Percentiles rank a stretch among this genome's conserved stretches.
Evolutionary conservation across 2,888 invertebrate species (phyloP).

Genomic region (Glyphotaelius pellucidus): DNA sequence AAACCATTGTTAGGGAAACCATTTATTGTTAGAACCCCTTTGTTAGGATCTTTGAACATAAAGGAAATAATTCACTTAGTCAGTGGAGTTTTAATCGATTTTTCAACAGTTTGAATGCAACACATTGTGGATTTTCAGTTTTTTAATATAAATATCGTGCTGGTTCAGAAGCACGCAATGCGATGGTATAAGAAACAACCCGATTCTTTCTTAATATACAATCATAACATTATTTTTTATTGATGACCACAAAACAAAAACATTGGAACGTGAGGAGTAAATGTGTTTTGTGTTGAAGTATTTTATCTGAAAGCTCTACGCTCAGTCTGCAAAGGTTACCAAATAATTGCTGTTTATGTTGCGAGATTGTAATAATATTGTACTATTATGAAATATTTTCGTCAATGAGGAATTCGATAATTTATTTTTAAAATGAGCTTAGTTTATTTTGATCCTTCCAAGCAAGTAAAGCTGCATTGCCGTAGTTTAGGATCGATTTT

Average conservation of each 20-base stretch:
- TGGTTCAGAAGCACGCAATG: not conserved
- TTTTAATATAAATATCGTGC: not conserved
- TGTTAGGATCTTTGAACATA: constrained; percentile 16
- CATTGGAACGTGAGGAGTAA: not conserved
- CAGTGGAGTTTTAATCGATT: constrained; percentile 28
- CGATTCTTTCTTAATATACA: too few species aligned
- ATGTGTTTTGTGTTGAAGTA: not conserved
- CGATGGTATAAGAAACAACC: not conserved
- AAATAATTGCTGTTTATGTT: too few species aligned
- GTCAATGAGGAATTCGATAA: too few species aligned
- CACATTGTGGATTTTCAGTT: not conserved
- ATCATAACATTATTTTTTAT: not conserved
- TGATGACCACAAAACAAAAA: not conserved
- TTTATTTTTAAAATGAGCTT: too few species aligned
- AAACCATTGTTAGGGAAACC: constrained; percentile 25
- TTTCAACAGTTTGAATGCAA: constrained; percentile 2
- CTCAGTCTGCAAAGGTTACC: not conserved
- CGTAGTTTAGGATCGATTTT: not conserved
- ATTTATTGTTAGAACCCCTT: constrained; percentile 36
- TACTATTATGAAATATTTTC: too few species aligned
- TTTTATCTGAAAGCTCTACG: not conserved
- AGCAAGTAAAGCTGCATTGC: too few species aligned
- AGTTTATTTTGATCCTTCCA: too few species aligned
- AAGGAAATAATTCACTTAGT: constrained; percentile 19
- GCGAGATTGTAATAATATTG: not conserved